Evolutionary conservation across 2,888 invertebrate genomes (phyloP).

Genomic region (Pammene aurita): DNA sequence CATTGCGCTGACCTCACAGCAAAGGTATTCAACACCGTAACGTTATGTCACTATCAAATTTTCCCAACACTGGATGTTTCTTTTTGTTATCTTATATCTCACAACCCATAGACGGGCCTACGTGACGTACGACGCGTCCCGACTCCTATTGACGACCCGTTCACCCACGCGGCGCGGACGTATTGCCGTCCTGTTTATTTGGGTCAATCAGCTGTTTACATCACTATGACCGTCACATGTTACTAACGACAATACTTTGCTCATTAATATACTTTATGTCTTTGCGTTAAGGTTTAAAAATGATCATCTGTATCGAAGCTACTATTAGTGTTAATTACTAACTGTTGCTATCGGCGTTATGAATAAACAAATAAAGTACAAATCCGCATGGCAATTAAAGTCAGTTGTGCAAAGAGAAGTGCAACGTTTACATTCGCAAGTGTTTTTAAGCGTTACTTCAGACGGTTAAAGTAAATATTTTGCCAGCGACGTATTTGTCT

Average conservation of each 20-base stretch:
- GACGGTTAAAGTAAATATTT: conserved; percentile 27
- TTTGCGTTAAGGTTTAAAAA: too few species aligned
- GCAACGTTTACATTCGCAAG: conserved; percentile 13
- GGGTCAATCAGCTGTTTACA: conserved; percentile 61
- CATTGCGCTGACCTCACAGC: conserved; percentile 63
- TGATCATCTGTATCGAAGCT: not conserved
- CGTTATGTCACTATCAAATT: conserved; percentile 22
- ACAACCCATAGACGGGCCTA: conserved; percentile 52
- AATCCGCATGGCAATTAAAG: not conserved
- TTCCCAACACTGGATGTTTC: conserved; percentile 19
- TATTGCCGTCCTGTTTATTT: conserved; percentile 50
- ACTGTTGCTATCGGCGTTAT: conserved; percentile 27
- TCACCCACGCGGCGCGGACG: conserved; percentile 47
- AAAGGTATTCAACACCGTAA: conserved; percentile 23
- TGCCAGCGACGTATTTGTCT: not conserved
- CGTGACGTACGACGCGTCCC: conserved; percentile 68
- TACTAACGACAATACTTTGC: not conserved
- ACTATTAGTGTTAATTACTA: conserved; percentile 28
- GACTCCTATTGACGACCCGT: conserved; percentile 51
- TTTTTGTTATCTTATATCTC: conserved; percentile 14
- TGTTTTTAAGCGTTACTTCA: conserved; percentile 36
- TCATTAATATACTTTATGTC: not conserved
- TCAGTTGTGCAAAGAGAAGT: conserved; percentile 32
- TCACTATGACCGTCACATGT: conserved; percentile 23
- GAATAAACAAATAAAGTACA: not conserved